Evolutionary conservation across 2,888 invertebrate species (phyloP), one percentile per base, ranked within the genome.

Genomic region (Tiliacea aurago): DNA sequence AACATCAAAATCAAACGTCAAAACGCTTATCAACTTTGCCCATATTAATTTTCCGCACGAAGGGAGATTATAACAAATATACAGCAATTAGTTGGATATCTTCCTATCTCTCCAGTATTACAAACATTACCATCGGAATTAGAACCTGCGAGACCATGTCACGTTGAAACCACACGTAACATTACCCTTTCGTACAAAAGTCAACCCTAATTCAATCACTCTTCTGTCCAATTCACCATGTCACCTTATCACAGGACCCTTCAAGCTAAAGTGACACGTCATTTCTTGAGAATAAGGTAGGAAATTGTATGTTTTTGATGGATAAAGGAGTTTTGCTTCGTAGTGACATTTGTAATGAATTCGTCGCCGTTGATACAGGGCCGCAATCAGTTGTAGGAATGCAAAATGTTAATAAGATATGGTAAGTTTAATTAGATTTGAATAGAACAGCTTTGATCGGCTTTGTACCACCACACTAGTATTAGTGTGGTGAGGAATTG

Each of bases 281-380:
- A 41, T 0, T 0, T 74, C 70, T 81, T 73, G 49, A 78, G 64
- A 74, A 83, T 87, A 87, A 77, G 76, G 80, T 64, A 64, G 65
- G 53, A 70, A 76, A 59, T 84, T 74, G 76, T 76, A 20, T 82
- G 77, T 62, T 69, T 80, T 67, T 73, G 58, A 74, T 43, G 41
- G 58, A 76, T 81, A 75, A 76, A 79, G 84, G 77, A 75, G 78
- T 79, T 84, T 79, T 55, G 76, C 73, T 87, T 85, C 80, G 80
- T 74, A 83, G 78, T 81, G 86, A 86, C 82, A 85, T 87, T 89
- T 84, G 87, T 87, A 88, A 87, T 89, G 88, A 88, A 89, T 89
- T 86, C 86, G 80, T 85, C 73, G 74, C 49, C 74, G 70, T 73
- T 73, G 70, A 76, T 72, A 79, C 86, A 87, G 88, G 81, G 84